Evolutionary conservation across 2,888 invertebrate genomes (phyloP), one percentile per base, ranked within the genome.

Genomic region (Microdon myrmicae): DNA sequence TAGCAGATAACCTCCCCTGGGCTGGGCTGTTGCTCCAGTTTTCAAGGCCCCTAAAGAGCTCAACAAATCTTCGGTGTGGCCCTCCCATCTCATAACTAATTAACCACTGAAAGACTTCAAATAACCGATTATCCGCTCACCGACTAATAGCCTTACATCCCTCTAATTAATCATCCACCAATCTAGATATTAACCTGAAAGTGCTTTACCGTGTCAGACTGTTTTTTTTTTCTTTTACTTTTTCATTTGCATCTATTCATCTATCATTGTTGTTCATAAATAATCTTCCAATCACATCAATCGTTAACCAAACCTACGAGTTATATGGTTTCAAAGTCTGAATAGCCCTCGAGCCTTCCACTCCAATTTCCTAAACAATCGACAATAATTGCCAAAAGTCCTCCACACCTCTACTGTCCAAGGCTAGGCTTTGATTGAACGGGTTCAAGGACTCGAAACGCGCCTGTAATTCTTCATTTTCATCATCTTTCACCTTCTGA

Each of bases 201-300:
- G 32, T 4, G 7, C 10, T 34, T 9, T 5, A 34, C 4, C 12
- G 10, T n/a, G 4, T 34, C n/a, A n/a, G n/a, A n/a, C n/a, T n/a
- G n/a, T n/a, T n/a, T n/a, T n/a, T n/a, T n/a, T n/a, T n/a, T n/a
- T n/a, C n/a, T n/a, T n/a, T n/a, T n/a, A n/a, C n/a, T n/a, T n/a
- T n/a, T n/a, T n/a, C n/a, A n/a, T n/a, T n/a, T n/a, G n/a, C n/a
- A n/a, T n/a, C n/a, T n/a, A n/a, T n/a, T n/a, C n/a, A n/a, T n/a
- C n/a, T n/a, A n/a, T n/a, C n/a, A n/a, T 20, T n/a, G 22, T 20
- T 29, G 29, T 29, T 29, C 7, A 35, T 43, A 53, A 41, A 53
- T 29, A 29, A 23, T 44, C 19, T 23, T 37, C 53, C 23, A 35
- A 53, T 43, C 35, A 41, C 35, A 9, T 20, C 10, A 51, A 34